Evolutionary conservation across 2,113 vertebrate genomes (phyloP).

Genomic region (Connochaetes taurinus): DNA sequence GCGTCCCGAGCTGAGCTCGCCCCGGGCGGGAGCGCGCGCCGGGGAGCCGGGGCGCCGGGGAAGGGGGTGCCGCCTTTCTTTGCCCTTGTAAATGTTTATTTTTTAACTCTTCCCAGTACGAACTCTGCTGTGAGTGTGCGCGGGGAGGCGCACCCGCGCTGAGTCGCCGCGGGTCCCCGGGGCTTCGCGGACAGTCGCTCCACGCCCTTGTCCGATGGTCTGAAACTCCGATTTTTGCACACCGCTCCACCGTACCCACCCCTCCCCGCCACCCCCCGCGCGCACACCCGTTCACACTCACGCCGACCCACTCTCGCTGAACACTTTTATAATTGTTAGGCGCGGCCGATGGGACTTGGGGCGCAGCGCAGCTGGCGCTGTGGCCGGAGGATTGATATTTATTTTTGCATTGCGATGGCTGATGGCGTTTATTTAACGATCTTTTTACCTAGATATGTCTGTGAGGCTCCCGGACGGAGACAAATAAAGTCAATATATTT

Average conservation of each 20-base stretch:
- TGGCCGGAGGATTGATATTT: constrained; percentile 76
- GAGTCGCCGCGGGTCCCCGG: not conserved
- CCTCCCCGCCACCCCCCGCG: not conserved
- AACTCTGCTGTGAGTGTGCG: constrained; percentile 54
- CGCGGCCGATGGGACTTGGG: constrained; percentile 71
- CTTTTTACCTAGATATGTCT: constrained; percentile 82
- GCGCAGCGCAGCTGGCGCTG: constrained; percentile 72
- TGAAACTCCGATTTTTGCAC: constrained; percentile 57
- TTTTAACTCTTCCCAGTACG: constrained; percentile 54
- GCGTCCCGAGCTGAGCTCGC: not conserved
- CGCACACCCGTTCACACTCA: constrained; percentile 57
- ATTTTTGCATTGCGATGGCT: constrained; percentile 84
- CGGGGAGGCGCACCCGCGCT: not conserved
- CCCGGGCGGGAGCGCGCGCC: not conserved
- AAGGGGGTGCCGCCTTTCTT: constrained; percentile 15
- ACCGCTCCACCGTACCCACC: constrained; percentile 25
- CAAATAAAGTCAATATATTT: constrained; percentile 85
- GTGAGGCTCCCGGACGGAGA: constrained; percentile 78
- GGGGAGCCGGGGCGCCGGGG: not conserved
- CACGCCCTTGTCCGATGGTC: constrained; percentile 62
- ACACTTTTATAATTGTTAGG: constrained; percentile 77
- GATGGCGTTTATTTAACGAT: constrained; percentile 81
- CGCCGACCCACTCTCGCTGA: constrained; percentile 44
- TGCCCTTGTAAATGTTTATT: constrained; percentile 58
- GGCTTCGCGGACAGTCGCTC: constrained; percentile 71